Conservation (phyloP, 1,140 invertebrate genomes). For the Batillaria attramentaria region DNA sequence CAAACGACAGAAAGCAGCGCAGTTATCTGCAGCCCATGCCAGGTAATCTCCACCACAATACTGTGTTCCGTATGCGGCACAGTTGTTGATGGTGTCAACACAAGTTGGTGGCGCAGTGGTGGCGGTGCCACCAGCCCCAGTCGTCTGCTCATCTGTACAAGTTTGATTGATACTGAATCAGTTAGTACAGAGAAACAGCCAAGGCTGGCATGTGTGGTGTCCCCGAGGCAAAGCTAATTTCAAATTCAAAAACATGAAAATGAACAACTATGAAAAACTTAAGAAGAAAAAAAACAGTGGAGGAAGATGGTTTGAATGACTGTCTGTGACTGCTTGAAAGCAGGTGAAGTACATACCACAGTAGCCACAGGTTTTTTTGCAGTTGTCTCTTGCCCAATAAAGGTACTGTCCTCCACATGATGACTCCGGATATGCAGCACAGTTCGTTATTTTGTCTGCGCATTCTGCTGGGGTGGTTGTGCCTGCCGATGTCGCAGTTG, state of each 20-base stretch:
- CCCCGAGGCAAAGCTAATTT: too few species aligned
- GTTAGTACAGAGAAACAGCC: background rate
- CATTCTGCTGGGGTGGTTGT: constrained; percentile 5
- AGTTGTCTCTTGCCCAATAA: constrained; percentile 58
- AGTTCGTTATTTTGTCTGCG: constrained; percentile 49
- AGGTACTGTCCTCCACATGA: constrained; percentile 40
- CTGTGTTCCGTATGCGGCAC: constrained; percentile 40
- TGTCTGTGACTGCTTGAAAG: background rate
- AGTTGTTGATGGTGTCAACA: constrained; percentile 48
- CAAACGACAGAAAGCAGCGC: constrained; percentile 48
- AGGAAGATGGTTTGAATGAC: too few species aligned
- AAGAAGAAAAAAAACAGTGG: too few species aligned
- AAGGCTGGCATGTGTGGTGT: too few species aligned
- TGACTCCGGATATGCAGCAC: constrained; percentile 43
- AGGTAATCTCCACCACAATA: constrained; percentile 42
- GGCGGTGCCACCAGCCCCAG: constrained; percentile 11
- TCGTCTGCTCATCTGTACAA: constrained; percentile 7
- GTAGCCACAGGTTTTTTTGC: constrained; percentile 51
- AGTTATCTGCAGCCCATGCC: constrained; percentile 60
- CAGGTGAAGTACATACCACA: constrained; percentile 43
- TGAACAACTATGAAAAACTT: too few species aligned
- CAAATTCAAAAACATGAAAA: too few species aligned
- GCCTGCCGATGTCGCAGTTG: background rate
- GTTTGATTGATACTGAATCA: background rate
- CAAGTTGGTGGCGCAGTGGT: constrained; percentile 20